phyloP scores from a whole-genome alignment of 2,113 vertebrate genomes.

The Hippocampus abdominalis region DNA sequence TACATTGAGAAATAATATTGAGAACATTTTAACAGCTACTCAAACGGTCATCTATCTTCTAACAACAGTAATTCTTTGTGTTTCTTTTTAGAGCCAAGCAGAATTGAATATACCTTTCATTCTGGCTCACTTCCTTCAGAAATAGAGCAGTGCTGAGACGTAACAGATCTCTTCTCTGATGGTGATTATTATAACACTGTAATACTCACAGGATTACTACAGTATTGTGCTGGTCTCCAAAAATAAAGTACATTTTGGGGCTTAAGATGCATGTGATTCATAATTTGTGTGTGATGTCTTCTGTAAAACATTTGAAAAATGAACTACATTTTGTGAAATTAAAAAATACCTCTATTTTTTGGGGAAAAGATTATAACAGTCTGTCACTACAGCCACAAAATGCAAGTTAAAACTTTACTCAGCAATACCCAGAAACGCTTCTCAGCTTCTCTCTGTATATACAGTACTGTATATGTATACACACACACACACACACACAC shows the following conservation, averaged over 20 bases:
- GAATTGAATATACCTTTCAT: fast-evolving
- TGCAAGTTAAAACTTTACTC: too few species aligned
- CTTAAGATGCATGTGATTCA: neutral
- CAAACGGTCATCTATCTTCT: neutral
- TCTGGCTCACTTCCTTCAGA: constrained; percentile 53
- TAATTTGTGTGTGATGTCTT: neutral
- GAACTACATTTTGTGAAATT: neutral
- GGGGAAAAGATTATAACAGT: neutral
- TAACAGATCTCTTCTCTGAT: neutral
- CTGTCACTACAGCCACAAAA: neutral
- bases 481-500: too few species aligned
- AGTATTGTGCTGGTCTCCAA: neutral
- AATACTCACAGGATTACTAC: neutral
- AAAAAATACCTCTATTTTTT: neutral
- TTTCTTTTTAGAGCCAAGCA: constrained; percentile 37
- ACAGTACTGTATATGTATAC: too few species aligned
- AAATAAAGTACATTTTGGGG: constrained; percentile 11
- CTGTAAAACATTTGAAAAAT: neutral
- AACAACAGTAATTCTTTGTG: constrained; percentile 15
- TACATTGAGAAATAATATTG: neutral
- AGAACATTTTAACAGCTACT: neutral
- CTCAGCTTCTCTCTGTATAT: too few species aligned
- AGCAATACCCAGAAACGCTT: too few species aligned
- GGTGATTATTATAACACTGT: neutral
- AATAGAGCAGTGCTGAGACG: constrained; percentile 52